Percentiles rank a stretch among this genome's conserved stretches.
phyloP scores from a whole-genome alignment of 2,888 invertebrate genomes.

The Cheilosia urbana region DNA sequence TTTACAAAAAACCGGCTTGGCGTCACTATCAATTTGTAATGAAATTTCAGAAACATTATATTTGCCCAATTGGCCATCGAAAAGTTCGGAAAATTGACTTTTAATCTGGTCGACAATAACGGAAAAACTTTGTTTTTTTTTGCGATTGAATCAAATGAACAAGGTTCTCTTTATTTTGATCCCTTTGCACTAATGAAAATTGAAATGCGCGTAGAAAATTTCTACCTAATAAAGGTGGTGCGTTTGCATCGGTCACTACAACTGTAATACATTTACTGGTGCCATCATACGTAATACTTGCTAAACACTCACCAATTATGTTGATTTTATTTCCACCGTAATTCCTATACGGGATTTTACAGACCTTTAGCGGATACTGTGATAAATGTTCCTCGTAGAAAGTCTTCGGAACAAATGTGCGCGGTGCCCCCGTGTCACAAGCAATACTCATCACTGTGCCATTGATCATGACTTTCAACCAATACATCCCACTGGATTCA shows the following conservation, averaged over 20 bases:
- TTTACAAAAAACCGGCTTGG: constrained; percentile 39
- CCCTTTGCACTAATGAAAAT: constrained; percentile 31
- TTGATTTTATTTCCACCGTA: constrained; percentile 17
- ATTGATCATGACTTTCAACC: constrained; percentile 19
- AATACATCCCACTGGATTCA: constrained; percentile 18
- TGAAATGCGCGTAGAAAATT: constrained; percentile 29
- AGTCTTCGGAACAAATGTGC: constrained; percentile 17
- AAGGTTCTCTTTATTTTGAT: constrained; percentile 22
- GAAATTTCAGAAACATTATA: constrained; percentile 21
- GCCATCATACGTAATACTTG: constrained; percentile 15
- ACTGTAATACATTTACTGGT: constrained; percentile 20
- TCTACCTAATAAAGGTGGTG: constrained; percentile 29
- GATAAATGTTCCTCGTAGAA: constrained; percentile 27
- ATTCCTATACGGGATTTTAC: constrained; percentile 14
- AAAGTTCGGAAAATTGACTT: constrained; percentile 24
- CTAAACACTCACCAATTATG: constrained; percentile 17
- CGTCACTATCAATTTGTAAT: constrained; percentile 28
- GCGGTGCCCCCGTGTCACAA: constrained; percentile 19
- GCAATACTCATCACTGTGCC: constrained; percentile 14
- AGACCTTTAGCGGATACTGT: constrained; percentile 9
- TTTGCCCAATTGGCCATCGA: constrained; percentile 20
- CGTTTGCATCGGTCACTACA: constrained; percentile 23
- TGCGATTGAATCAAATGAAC: constrained; percentile 15
- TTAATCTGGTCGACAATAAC: constrained; percentile 28
- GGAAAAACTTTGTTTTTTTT: constrained; percentile 34